Evolutionary conservation across 1,140 invertebrate genomes (phyloP), one percentile per base, ranked within the genome.

Genomic region (Aporrectodea caliginosa): DNA sequence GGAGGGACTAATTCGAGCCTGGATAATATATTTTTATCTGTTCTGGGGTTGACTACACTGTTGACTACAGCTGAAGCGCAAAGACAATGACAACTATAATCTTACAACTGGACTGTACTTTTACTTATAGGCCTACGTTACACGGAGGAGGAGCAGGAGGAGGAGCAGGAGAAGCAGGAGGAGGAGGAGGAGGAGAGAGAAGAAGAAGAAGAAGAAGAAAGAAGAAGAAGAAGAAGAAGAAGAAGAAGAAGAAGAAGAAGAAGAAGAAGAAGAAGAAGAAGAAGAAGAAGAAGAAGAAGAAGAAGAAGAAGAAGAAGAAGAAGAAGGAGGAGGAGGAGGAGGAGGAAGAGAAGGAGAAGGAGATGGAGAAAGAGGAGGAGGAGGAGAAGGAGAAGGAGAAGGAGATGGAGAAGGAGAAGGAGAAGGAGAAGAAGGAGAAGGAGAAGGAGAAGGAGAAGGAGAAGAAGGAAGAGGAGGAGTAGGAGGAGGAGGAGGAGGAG

Each of bases 221-320:
- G 22, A 79, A 79, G 73, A 71, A 74, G 58, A 73, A 68, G 32
- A 77, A 43, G 14, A 77, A 35, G 69, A 77, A 43, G 16, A 77
- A 43, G 1, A 77, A 43, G 16, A 77, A 43, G 16, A 77, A 43
- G 16, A 77, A 43, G 16, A 77, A 43, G 16, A 77, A 35, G 16
- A 77, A 34, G 14, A 75, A 34, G 14, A 75, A 75, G 2, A 75
- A 34, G 14, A 75, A 34, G 14, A 75, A 34, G 14, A 75, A 34
- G 6, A 58, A 58, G 6, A 32, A 75, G 16, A 33, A 75, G 16
- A 32, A 75, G 16, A n/a, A 77, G 34, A 43, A 16, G 16, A 32
- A 75, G 16, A 33, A 34, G 16, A n/a, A 75, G 16, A 32, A 31
- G 16, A n/a, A 75, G 16, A 32, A 75, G 32, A 12, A 75, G 32